Evolutionary conservation across 2,797 vertebrate species (phyloP), one percentile per base, ranked within the genome.

Genomic region (Sebastolobus alascanus): DNA sequence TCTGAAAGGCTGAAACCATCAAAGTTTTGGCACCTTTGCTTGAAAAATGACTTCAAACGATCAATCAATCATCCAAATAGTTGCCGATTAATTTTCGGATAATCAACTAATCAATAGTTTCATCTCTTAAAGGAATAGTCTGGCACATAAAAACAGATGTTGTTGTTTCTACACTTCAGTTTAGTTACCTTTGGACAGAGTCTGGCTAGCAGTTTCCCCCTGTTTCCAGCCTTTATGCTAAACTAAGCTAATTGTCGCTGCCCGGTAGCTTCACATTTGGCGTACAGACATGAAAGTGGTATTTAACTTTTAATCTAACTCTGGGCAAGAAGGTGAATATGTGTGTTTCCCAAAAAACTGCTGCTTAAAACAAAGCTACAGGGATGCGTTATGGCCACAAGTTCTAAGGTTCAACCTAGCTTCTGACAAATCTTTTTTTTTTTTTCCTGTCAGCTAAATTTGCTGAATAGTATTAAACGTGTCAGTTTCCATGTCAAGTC

Each of bases 401-500:
- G 43, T 22, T 52, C 27, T 25, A 50, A 46, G 5, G 25, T 52
- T 81, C 1, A 29, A 20, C 2, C 6, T 22, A 25, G 35, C 54
- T 55, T 59, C 35, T 31, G 8, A 59, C 18, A 84, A 65, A 10
- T 43, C 11, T 3, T n/a, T n/a, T 29, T 61, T 33, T 27, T 9
- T n/a, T 52, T 1, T 20, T 46, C 1, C 8, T 18, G 1, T 22
- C 37, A 10, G 13, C 20, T 43, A 27, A 43, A 37, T 37, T 37
- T 64, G 31, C 59, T 75, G 43, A 77, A 74, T 29, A 9, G 7
- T 0, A 31, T 29, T 31, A 22, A 73, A 73, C 18, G 10, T 46
- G 50, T 38, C 14, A 31, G 3, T 68, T 13, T 43, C 59, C 35
- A 71, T 22, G 40, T 65, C 29, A 60, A 43, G 60, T 67, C 59